Conservation (phyloP, 2,888 invertebrate species). For the Rosalia funebris region DNA sequence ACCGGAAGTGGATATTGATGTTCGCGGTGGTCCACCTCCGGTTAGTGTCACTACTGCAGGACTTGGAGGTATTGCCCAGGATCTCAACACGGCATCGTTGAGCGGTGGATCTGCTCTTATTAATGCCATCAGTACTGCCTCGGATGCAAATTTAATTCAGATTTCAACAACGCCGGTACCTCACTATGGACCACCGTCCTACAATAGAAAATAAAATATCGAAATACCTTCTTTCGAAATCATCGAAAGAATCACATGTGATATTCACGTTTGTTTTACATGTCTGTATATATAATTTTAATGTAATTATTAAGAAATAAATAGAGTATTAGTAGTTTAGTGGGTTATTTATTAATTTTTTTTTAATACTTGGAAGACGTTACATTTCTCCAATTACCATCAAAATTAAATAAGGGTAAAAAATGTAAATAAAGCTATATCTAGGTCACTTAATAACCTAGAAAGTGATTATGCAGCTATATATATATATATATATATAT, state of each 20-base stretch:
- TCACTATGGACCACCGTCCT: not conserved
- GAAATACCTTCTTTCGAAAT: no score
- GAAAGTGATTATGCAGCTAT: no score
- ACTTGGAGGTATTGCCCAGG: not conserved
- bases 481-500: no score
- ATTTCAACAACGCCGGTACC: slow-evolving; percentile 1
- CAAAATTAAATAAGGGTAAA: no score
- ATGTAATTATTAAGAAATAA: not conserved
- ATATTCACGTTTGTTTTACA: not conserved
- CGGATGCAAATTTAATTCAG: not conserved
- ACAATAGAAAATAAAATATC: not conserved
- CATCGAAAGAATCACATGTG: no score
- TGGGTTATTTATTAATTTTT: no score
- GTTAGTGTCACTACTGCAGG: not conserved
- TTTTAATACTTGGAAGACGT: no score
- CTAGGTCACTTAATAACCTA: no score
- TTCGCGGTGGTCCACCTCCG: not conserved
- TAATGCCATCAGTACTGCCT: not conserved
- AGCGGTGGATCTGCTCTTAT: slow-evolving; percentile 16
- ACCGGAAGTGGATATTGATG: not conserved
- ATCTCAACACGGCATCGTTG: slow-evolving; percentile 14
- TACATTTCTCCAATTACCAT: no score
- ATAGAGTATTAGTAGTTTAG: no score
- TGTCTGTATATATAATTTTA: not conserved
- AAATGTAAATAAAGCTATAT: no score